Percentiles rank a stretch among this genome's conserved stretches.
These are phyloP conservation scores for Helicoverpa assulta DNA, from an alignment of 2,888 invertebrate genomes.

Conservation along the genomic window DNA sequence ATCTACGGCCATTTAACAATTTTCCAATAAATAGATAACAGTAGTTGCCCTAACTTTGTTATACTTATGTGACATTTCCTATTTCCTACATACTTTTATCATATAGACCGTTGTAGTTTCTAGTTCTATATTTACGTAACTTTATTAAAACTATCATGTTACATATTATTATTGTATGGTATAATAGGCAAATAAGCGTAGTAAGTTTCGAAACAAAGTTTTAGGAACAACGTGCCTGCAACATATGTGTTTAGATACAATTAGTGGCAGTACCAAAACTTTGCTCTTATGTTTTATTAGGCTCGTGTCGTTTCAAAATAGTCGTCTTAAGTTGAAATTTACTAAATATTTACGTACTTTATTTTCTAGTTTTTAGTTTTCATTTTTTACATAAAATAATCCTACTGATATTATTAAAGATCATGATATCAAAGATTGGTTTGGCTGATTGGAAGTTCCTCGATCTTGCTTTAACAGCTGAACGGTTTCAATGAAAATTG, in stretches of 20 bases:
- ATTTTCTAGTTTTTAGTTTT: no score
- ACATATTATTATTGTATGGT: neutral
- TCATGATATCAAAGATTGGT: no score
- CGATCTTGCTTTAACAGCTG: no score
- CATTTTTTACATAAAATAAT: no score
- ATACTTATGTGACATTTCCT: conserved; percentile 32
- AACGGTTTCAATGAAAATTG: no score
- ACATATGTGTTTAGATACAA: conserved; percentile 11
- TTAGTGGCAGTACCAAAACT: neutral
- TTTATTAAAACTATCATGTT: conserved; percentile 1
- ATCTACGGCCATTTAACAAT: conserved; percentile 10
- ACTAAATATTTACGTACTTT: no score
- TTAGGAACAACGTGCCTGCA: neutral
- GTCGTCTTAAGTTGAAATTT: neutral
- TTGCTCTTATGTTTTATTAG: conserved; percentile 27
- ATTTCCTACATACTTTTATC: conserved; percentile 21
- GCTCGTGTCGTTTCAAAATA: neutral
- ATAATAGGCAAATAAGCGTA: neutral
- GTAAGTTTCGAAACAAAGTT: neutral
- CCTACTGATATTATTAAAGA: no score
- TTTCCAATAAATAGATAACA: conserved; percentile 22
- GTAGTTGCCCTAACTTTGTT: conserved; percentile 33
- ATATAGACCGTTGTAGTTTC: conserved; percentile 8
- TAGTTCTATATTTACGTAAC: conserved; percentile 4
- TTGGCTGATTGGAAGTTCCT: no score